A percentile compares a stretch with the other conserved stretches of the same genome.
phyloP scores from a whole-genome alignment of 2,888 invertebrate genomes.

The Chrysotoxum bicinctum region DNA sequence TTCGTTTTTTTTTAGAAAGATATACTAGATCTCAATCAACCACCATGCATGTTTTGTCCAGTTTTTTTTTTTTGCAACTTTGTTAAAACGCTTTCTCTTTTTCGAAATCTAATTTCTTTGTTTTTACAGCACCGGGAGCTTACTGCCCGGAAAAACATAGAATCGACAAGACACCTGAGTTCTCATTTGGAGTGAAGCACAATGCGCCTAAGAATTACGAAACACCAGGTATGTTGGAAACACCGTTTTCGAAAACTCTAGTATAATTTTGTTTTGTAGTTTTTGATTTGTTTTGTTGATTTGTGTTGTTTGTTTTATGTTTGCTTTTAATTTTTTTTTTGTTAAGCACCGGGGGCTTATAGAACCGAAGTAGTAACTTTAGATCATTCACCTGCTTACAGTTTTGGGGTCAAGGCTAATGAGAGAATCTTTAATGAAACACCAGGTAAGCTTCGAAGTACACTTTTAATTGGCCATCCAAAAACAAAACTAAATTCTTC shows the following conservation, averaged over 20 bases:
- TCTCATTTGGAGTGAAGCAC: conserved; percentile 83
- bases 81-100: neutral
- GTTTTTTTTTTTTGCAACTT: neutral
- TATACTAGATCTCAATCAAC: conserved; percentile 28
- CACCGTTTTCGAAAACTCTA: neutral
- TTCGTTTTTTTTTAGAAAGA: neutral
- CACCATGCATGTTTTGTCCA: conserved; percentile 61
- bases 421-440: conserved; percentile 82
- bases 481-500: conserved; percentile 22
- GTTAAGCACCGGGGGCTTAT: conserved; percentile 83
- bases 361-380: conserved; percentile 83
- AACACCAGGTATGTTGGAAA: conserved; percentile 77
- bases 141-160: conserved; percentile 84
- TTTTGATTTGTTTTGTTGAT: conserved; percentile 32
- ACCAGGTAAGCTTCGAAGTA: conserved; percentile 54
- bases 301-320: conserved; percentile 48
- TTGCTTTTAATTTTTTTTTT: conserved; percentile 54
- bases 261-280: neutral
- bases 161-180: conserved; percentile 79
- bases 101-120: conserved; percentile 15
- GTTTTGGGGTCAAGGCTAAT: conserved; percentile 86
- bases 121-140: conserved; percentile 78
- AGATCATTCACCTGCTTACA: conserved; percentile 84
- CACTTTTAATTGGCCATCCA: conserved; percentile 22
- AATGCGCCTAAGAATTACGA: conserved; percentile 76